Percentiles rank a stretch among this genome's conserved stretches.
Conservation (phyloP, 1,140 invertebrate species). For the Mylabris phalerata region DNA sequence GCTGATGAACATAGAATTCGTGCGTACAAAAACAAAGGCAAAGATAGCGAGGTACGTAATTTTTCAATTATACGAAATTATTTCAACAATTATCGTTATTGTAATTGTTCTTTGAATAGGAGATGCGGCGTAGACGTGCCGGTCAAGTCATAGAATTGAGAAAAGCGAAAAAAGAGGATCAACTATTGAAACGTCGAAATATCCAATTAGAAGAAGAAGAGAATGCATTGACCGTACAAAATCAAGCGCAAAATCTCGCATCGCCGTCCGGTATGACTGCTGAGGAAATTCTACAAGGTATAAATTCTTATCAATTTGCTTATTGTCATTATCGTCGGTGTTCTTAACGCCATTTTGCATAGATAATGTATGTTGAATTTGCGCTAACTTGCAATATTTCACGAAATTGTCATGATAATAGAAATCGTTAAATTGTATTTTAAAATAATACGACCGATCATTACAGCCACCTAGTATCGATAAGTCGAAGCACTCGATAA, state of each 20-base stretch:
- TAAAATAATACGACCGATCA: too few species aligned
- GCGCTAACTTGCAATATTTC: too few species aligned
- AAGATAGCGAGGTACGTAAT: slow-evolving; percentile 37
- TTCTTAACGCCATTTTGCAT: too few species aligned
- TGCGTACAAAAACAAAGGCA: slow-evolving; percentile 42
- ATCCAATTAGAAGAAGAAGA: slow-evolving; percentile 33
- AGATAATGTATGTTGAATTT: too few species aligned
- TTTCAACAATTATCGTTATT: not conserved
- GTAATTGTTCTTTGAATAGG: slow-evolving; percentile 47
- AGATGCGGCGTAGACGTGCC: slow-evolving; percentile 77
- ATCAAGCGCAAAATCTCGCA: slow-evolving; percentile 48
- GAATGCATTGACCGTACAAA: slow-evolving; percentile 47
- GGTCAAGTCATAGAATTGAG: slow-evolving; percentile 85
- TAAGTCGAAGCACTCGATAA: too few species aligned
- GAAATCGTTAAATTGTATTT: too few species aligned
- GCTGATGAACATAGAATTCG: slow-evolving; percentile 40
- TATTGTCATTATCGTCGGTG: not conserved
- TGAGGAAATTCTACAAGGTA: slow-evolving; percentile 58
- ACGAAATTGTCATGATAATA: too few species aligned
- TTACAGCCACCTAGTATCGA: too few species aligned
- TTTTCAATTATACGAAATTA: slow-evolving; percentile 1
- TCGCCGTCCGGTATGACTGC: slow-evolving; percentile 45
- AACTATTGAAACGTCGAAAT: slow-evolving; percentile 89
- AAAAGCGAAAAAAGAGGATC: slow-evolving; percentile 92
- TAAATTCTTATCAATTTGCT: not conserved